Evolutionary conservation across 2,888 invertebrate genomes (phyloP).

Genomic region (Drosophila siamana): DNA sequence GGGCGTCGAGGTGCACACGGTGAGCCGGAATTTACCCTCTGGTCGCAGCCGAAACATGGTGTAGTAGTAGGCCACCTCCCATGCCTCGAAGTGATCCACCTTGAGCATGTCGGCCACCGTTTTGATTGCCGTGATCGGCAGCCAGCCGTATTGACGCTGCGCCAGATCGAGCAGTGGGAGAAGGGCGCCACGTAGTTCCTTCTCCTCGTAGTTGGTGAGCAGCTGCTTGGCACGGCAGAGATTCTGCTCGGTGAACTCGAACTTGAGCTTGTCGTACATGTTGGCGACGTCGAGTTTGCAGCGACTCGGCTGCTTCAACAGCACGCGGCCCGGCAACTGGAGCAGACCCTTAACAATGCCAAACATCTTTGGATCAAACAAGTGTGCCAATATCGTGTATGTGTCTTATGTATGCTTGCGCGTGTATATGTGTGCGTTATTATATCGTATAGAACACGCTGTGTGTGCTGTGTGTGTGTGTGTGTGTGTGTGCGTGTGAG

Average conservation of each 20-base stretch:
- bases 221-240: conserved; percentile 33
- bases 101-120: conserved; percentile 51
- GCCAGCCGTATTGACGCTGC: conserved; percentile 69
- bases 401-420: too few species aligned
- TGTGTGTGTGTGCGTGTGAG: conserved; percentile 5
- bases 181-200: conserved; percentile 54
- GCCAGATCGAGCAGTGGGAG: conserved; percentile 62
- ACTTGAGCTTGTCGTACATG: conserved; percentile 44
- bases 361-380: conserved; percentile 30
- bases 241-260: conserved; percentile 52
- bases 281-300: conserved; percentile 21
- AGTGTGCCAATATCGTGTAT: not conserved
- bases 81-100: conserved; percentile 49
- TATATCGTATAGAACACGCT: not conserved
- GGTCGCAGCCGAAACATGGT: conserved; percentile 55
- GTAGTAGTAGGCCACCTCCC: conserved; percentile 59
- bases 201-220: conserved; percentile 35
- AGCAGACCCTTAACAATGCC: conserved; percentile 16
- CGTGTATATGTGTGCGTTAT: too few species aligned
- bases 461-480: not conserved
- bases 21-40: conserved; percentile 51
- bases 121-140: conserved; percentile 60
- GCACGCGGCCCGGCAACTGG: conserved; percentile 9
- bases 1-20: conserved; percentile 56
- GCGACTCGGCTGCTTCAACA: not conserved